Evolutionary conservation across 2,888 invertebrate species (phyloP), one percentile per base, ranked within the genome.

Genomic region (Danaus chrysippus): DNA sequence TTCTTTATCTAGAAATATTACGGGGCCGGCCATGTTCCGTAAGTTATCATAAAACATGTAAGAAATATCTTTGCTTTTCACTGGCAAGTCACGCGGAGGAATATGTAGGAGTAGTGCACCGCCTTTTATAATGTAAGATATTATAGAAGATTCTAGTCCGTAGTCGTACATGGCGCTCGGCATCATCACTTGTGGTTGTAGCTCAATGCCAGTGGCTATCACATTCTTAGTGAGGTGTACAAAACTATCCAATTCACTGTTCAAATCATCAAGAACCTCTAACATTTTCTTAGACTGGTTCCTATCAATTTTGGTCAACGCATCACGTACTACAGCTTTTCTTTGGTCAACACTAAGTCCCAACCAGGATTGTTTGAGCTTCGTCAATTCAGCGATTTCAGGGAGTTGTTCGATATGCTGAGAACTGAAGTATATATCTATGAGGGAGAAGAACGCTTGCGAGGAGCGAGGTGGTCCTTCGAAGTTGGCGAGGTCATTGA

Each of bases 401-500:
- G 46, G 46, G 8, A 46, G 6, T 15, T 46, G 15, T 46, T 13
- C n/a, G 13, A 46, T 46, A n/a, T 15, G n/a, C 13, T 46, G 46
- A 12, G 46, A 15, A 46, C 46, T 46, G 46, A 46, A 46, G 13
- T 46, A 46, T 2, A 15, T 15, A 46, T 46, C 46, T 10, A 46
- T 46, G 13, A 46, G 10, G 42, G 57, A 57, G 52, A 67, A 71
- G 49, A 68, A 58, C 0, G 67, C 68, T 41, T 68, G 69, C 0
- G 70, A 66, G 0, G 74, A 53, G 34, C 66, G 62, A 0, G 70
- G 53, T 0, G 83, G 78, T 0, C 79, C 82, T 10, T 73, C 68
- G 59, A 85, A 79, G 10, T 68, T 68, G 1, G 73, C 80, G 46
- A 71, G 75, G 52, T 71, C 71, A 59, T 87, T 87, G 2, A 85